A percentile compares a stretch with the other conserved stretches of the same genome.
phyloP scores from a whole-genome alignment of 2,113 vertebrate genomes.

The Tursiops truncatus region DNA sequence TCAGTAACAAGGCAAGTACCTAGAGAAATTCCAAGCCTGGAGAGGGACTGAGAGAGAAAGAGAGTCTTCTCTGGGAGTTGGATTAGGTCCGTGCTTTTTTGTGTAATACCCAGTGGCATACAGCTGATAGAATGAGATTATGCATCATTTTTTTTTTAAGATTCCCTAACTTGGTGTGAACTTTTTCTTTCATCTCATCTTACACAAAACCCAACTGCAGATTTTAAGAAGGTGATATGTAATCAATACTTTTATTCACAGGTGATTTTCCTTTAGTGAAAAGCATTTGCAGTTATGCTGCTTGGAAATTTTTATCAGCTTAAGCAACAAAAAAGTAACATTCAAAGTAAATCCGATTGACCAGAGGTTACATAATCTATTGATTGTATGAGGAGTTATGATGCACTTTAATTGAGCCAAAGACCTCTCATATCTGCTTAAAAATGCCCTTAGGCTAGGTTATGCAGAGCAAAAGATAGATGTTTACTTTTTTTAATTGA shows the following conservation, averaged over 20 bases:
- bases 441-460: background rate
- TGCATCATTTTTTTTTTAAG: background rate
- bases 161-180: background rate
- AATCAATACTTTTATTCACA: constrained; percentile 45
- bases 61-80: background rate
- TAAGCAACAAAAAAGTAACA: background rate
- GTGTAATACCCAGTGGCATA: too few species aligned
- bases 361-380: background rate
- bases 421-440: background rate
- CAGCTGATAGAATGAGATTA: background rate
- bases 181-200: background rate
- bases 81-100: background rate
- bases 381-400: background rate
- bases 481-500: background rate
- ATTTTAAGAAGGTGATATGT: background rate
- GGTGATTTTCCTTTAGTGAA: background rate
- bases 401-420: background rate
- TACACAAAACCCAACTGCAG: background rate
- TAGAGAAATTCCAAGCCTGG: background rate
- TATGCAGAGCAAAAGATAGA: background rate
- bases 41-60: background rate
- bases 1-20: background rate
- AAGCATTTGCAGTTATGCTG: background rate
- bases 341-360: background rate
- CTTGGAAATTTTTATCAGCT: constrained; percentile 20